Base-by-base conservation (phyloP, 1,140 invertebrate genomes). In the Drosophila ogumai region DNA sequence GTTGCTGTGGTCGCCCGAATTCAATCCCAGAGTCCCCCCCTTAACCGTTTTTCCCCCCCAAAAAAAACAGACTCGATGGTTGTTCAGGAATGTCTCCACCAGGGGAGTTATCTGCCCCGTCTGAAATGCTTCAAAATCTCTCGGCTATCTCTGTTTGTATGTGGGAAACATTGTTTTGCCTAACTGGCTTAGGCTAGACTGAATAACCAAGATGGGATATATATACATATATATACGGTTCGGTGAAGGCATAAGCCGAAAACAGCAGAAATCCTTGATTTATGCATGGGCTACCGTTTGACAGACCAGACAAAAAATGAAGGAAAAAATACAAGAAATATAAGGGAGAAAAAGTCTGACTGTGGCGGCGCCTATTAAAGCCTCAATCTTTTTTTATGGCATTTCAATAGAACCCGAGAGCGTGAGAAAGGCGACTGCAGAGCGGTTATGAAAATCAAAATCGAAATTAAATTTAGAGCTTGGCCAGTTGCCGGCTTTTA, bases 341-440 rank as follows among this genome's bases (percentile, higher is more conserved):
- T 34, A 40, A 38, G 17, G 52, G 32, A 9, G 34, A 40, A 69
- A 67, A 67, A 68, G 66, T 71, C 65, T n/a, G 65, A 22, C 69
- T 59, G 68, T 75, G 69, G 85, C 85, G 85, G 85, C 85, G 85
- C 85, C 85, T 90, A 84, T 85, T 81, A 90, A 88, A 88, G 77
- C 80, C 80, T 78, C 85, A 88, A 88, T 74, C 76, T 90, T 86
- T 88, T 88, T 88, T 88, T 88, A 88, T 88, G 84, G 84, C 80
- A 81, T 88, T 88, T 88, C 84, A 88, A 88, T 88, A 84, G 84
- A 88, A 88, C 80, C 75, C 60, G 15, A n/a, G 65, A 78, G 64
- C 75, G 75, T 77, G 74, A 77, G 75, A 78, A 77, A 75, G 69
- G 31, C 9, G 13, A 41, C 60, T 54, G 73, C 25, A 40, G 22